These are phyloP conservation scores for Delphinus delphis DNA, from an alignment of 2,113 vertebrate genomes.

Conservation along the genomic window DNA sequence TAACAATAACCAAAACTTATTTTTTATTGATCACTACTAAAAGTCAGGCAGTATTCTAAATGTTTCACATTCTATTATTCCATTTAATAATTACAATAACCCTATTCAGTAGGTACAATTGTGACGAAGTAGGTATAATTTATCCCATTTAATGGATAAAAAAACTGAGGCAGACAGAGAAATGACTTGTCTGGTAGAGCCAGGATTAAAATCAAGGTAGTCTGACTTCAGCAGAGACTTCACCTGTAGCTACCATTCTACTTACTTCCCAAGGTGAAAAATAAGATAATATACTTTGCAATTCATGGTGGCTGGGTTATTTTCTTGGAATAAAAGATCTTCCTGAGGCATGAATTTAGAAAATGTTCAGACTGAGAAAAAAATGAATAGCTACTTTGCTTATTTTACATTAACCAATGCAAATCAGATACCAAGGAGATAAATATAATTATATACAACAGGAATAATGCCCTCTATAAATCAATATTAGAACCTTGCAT, in stretches of 20 bases:
- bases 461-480: background rate
- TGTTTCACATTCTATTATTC: background rate
- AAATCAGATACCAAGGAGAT: slow-evolving; percentile 47
- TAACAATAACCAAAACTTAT: background rate
- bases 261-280: slow-evolving; percentile 21
- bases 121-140: background rate
- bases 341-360: slow-evolving; percentile 63
- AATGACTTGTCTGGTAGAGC: no score
- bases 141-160: background rate
- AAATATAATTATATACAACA: slow-evolving; percentile 17
- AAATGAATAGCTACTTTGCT: slow-evolving; percentile 66
- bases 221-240: background rate
- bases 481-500: background rate
- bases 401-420: slow-evolving; percentile 62
- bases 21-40: background rate
- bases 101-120: background rate
- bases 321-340: slow-evolving; percentile 63
- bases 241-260: background rate
- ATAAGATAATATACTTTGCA: slow-evolving; percentile 45
- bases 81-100: background rate
- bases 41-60: background rate
- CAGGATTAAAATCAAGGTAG: background rate
- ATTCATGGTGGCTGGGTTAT: slow-evolving; percentile 63
- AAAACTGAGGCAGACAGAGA: background rate
- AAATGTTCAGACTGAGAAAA: slow-evolving; percentile 55